phyloP scores from a whole-genome alignment of 2,113 vertebrate genomes.

The Gallinago media region DNA sequence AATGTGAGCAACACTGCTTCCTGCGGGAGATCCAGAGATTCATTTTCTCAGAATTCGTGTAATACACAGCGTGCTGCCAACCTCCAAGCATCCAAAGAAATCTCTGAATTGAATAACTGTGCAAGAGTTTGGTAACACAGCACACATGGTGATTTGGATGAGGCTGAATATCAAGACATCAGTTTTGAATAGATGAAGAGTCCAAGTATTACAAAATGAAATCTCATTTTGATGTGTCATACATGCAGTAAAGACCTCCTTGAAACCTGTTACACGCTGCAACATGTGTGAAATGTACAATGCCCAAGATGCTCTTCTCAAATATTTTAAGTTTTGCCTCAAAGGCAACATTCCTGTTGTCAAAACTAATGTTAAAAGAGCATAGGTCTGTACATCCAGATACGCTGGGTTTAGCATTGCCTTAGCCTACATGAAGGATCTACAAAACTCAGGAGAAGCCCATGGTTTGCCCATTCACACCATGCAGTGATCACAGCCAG shows the following conservation, averaged over 20 bases:
- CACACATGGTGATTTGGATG: neutral
- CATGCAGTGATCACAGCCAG: neutral
- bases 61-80: neutral
- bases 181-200: neutral
- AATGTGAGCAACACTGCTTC: neutral
- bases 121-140: neutral
- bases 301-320: neutral
- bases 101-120: neutral
- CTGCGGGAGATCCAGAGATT: neutral
- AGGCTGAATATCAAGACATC: neutral
- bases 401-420: neutral
- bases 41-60: neutral
- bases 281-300: neutral
- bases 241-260: neutral
- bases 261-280: rapidly evolving
- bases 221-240: neutral
- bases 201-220: neutral
- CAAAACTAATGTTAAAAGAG: neutral
- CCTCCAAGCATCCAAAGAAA: neutral
- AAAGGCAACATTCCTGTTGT: neutral
- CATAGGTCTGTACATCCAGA: neutral
- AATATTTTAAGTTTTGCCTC: neutral
- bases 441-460: neutral
- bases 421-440: neutral
- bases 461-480: neutral